Percentiles rank a stretch among this genome's conserved stretches.
Conservation (phyloP, 2,797 vertebrate genomes). For the Poeciliopsis infans region DNA sequence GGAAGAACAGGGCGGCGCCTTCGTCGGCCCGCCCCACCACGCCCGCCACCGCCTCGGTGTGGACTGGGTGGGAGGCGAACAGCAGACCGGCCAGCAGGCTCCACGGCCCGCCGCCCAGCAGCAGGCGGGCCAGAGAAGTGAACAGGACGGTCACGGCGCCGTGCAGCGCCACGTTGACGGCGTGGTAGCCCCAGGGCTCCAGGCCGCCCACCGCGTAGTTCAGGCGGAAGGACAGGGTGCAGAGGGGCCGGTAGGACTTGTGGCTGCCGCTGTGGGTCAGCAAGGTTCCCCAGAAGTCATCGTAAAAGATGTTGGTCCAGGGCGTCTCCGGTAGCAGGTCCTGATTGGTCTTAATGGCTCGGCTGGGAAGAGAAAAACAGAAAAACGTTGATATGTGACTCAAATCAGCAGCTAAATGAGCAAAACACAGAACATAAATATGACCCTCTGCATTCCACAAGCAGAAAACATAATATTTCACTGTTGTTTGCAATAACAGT, state of each 20-base stretch:
- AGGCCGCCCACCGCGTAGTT: conserved; percentile 92
- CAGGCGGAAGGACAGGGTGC: conserved; percentile 96
- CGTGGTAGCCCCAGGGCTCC: conserved; percentile 96
- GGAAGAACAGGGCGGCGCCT: conserved; percentile 93
- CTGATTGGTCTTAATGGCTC: conserved; percentile 99
- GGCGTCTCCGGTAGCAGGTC: conserved; percentile 97
- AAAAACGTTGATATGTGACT: background rate
- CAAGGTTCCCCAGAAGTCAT: conserved; percentile 98
- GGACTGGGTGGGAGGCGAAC: conserved; percentile 95
- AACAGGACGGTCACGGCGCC: conserved; percentile 91
- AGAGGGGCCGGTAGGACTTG: conserved; percentile 97
- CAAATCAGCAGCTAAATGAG: background rate
- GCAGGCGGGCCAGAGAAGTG: conserved; percentile 88
- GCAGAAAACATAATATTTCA: too few species aligned
- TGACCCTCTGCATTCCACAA: too few species aligned
- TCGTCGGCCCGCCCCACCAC: conserved; percentile 95
- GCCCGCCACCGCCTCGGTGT: conserved; percentile 96
- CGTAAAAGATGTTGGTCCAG: conserved; percentile 97
- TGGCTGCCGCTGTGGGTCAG: conserved; percentile 99
- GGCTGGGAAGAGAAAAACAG: conserved; percentile 81
- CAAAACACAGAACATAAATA: too few species aligned
- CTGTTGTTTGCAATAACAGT: too few species aligned
- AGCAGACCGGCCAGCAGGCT: conserved; percentile 92
- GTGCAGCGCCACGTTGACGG: conserved; percentile 91
- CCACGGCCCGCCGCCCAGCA: conserved; percentile 92